A percentile compares a stretch with the other conserved stretches of the same genome.
phyloP scores from a whole-genome alignment of 2,797 vertebrate species.

The Sternarchorhynchus goeldii region DNA sequence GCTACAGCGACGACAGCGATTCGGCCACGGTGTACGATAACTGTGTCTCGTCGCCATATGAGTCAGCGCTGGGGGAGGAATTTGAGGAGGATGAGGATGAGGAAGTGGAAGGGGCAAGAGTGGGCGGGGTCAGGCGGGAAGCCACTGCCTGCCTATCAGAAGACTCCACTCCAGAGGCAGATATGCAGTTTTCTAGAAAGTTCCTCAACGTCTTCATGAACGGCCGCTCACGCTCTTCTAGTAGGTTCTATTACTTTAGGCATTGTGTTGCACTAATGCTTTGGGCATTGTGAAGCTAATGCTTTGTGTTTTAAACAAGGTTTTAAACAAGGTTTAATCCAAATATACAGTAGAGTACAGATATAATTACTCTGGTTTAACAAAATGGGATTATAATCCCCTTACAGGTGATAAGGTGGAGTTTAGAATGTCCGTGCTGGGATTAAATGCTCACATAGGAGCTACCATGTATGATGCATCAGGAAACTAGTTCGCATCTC shows the following conservation, averaged over 20 bases:
- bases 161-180: slow-evolving; percentile 89
- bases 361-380: too few relatives aligned
- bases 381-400: too few relatives aligned
- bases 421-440: neutral
- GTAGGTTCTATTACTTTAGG: slow-evolving; percentile 76
- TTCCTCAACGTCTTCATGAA: slow-evolving; percentile 99
- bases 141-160: slow-evolving; percentile 86
- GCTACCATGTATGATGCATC: neutral
- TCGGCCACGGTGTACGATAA: slow-evolving; percentile 95
- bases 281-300: neutral
- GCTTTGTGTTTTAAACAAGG: neutral
- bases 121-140: slow-evolving; percentile 75
- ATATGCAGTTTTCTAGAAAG: slow-evolving; percentile 94
- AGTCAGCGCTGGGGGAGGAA: slow-evolving; percentile 91
- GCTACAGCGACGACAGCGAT: slow-evolving; percentile 96
- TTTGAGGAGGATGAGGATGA: slow-evolving; percentile 87
- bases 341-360: too few relatives aligned
- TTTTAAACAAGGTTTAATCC: too few relatives aligned
- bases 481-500: neutral
- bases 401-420: neutral
- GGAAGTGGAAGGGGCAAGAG: slow-evolving; percentile 53
- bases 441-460: neutral
- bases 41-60: slow-evolving; percentile 92
- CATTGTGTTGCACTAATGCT: neutral
- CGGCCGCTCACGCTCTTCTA: slow-evolving; percentile 89